A percentile compares a stretch with the other conserved stretches of the same genome.
phyloP scores from a whole-genome alignment of 1,140 invertebrate species.

The Caenorhabditis inopinata region DNA sequence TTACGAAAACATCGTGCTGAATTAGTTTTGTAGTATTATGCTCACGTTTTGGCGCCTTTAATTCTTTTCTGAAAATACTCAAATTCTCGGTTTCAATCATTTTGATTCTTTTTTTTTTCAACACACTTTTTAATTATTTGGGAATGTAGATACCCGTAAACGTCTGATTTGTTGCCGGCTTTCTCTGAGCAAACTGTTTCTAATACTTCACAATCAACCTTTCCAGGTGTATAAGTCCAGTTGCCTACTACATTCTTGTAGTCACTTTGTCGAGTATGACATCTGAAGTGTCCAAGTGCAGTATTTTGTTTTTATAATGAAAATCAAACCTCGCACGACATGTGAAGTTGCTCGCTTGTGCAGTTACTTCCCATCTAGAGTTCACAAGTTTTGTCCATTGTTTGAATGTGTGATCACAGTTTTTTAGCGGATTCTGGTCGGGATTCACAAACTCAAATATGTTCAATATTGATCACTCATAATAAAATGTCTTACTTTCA shows the following conservation, averaged over 20 bases:
- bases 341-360: not conserved
- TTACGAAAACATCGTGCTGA: not conserved
- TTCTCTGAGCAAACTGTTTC: not conserved
- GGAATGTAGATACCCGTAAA: slow-evolving; percentile 16
- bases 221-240: not conserved
- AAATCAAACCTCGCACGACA: not conserved
- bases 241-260: not conserved
- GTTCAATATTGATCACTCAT: not conserved
- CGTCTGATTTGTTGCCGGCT: not conserved
- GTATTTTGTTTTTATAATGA: too few species aligned
- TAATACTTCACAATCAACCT: slow-evolving; percentile 18
- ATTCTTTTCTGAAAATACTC: too few species aligned
- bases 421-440: not conserved
- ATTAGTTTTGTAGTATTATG: not conserved
- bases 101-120: not conserved
- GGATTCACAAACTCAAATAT: not conserved
- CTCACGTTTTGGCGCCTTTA: not conserved
- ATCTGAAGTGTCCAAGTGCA: too few species aligned
- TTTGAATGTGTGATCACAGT: not conserved
- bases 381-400: not conserved
- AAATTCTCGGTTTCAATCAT: too few species aligned
- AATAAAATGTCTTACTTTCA: not conserved
- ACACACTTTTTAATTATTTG: slow-evolving; percentile 6
- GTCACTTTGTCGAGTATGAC: not conserved
- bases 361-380: not conserved